phyloP scores from a whole-genome alignment of 2,113 vertebrate genomes.

The Suricata suricatta region DNA sequence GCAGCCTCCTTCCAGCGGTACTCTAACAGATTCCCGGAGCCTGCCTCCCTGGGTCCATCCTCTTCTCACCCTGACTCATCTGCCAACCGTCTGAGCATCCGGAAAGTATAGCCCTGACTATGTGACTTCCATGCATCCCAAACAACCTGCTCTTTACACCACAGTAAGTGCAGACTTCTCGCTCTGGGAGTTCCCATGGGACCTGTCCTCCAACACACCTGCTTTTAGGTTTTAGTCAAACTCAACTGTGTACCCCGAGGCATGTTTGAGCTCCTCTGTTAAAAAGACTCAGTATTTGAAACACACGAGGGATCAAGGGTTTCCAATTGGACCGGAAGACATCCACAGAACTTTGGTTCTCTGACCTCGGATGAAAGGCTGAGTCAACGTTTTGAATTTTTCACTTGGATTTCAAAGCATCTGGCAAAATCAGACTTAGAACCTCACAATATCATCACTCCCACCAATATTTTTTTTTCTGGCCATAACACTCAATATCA shows the following conservation, averaged over 20 bases:
- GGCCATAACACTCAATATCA: not conserved
- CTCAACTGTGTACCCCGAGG: not conserved
- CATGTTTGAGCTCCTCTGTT: not conserved
- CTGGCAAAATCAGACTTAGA: slow-evolving; percentile 42
- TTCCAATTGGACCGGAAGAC: slow-evolving; percentile 41
- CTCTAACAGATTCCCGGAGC: not conserved
- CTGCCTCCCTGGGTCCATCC: not conserved
- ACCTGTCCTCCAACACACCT: not conserved
- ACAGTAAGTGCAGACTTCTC: not conserved
- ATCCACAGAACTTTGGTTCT: slow-evolving; percentile 38
- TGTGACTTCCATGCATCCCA: not conserved
- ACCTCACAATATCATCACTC: not conserved
- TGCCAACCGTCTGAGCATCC: not conserved
- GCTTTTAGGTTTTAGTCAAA: not conserved
- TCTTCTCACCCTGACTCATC: not conserved
- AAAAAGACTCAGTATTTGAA: slow-evolving; percentile 50
- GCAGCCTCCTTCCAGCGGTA: accelerated
- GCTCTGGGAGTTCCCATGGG: not conserved
- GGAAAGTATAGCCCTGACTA: not conserved
- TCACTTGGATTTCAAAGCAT: slow-evolving; percentile 60
- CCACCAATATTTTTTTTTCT: not conserved
- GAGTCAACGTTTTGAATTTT: slow-evolving; percentile 60
- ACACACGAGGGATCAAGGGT: slow-evolving; percentile 49
- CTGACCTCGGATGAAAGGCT: slow-evolving; percentile 60
- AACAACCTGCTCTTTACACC: not conserved